Percentiles rank a stretch among this genome's conserved stretches.
phyloP scores from a whole-genome alignment of 2,113 vertebrate genomes.

The Nerophis lumbriciformis region DNA sequence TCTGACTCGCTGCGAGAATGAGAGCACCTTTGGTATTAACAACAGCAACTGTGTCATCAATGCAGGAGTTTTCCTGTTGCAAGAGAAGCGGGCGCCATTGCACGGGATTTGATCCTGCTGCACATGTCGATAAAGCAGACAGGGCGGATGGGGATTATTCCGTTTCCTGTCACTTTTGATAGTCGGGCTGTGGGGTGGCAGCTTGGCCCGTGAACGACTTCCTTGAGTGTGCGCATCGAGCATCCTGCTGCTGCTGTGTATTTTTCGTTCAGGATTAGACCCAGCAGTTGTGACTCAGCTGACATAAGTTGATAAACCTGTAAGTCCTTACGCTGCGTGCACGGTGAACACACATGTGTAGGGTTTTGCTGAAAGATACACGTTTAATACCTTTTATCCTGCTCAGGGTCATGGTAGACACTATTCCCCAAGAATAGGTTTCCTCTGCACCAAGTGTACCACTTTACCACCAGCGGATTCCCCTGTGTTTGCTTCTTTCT shows the following conservation, averaged over 20 bases:
- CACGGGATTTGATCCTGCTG: constrained; percentile 21
- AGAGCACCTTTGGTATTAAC: constrained; percentile 42
- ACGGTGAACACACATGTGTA: not conserved
- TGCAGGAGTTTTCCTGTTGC: constrained; percentile 24
- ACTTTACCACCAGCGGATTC: too few species aligned
- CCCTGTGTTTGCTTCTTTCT: too few species aligned
- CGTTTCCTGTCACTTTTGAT: constrained; percentile 33
- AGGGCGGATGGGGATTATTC: constrained; percentile 41
- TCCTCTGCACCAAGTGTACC: too few species aligned
- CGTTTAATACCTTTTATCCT: not conserved
- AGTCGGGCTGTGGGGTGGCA: constrained; percentile 24
- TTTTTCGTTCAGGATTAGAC: constrained; percentile 38
- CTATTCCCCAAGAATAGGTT: not conserved
- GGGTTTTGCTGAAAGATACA: not conserved
- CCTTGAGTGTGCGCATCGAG: constrained; percentile 16
- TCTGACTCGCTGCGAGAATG: constrained; percentile 34
- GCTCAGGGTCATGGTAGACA: not conserved
- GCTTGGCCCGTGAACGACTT: constrained; percentile 26
- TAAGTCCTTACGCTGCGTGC: not conserved
- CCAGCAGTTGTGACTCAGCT: constrained; percentile 4
- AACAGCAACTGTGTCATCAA: constrained; percentile 29
- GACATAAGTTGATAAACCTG: not conserved
- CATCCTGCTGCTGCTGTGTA: constrained; percentile 20
- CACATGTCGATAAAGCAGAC: constrained; percentile 40
- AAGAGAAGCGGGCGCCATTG: constrained; percentile 10